Conservation (phyloP, 2,888 invertebrate species). For the Epistrophe eligans region DNA sequence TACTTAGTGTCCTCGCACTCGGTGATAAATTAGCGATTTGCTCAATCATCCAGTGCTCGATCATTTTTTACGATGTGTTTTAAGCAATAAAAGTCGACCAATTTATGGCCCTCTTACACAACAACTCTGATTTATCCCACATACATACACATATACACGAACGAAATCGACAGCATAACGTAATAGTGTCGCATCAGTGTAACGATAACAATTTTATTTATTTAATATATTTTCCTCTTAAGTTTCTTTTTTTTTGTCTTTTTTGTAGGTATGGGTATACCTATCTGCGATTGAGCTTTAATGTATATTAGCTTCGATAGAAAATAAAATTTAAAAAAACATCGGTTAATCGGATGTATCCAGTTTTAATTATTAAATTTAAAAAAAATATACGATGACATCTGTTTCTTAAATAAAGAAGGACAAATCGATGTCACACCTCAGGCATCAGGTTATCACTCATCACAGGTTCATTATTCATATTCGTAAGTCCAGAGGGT, state of each 20-base stretch:
- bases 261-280: conserved; percentile 54
- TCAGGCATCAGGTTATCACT: background rate
- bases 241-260: conserved; percentile 2
- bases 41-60: conserved; percentile 75
- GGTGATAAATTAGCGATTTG: conserved; percentile 74
- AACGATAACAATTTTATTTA: conserved; percentile 72
- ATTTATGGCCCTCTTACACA: conserved; percentile 58
- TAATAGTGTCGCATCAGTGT: conserved; percentile 61
- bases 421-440: conserved; percentile 20
- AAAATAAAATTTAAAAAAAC: conserved; percentile 3
- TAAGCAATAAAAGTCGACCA: conserved; percentile 67
- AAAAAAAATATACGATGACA: conserved; percentile 38
- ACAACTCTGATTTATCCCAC: conserved; percentile 15
- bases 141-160: background rate
- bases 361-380: too few relatives aligned
- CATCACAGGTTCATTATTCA: background rate
- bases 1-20: conserved; percentile 57
- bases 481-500: background rate
- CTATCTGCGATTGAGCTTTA: conserved; percentile 71
- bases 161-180: conserved; percentile 31
- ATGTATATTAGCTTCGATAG: conserved; percentile 39
- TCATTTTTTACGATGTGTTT: conserved; percentile 76
- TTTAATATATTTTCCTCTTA: conserved; percentile 45
- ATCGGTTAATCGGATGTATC: conserved; percentile 21
- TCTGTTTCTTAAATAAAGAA: conserved; percentile 45